Evolutionary conservation across 2,113 vertebrate species (phyloP), one percentile per base, ranked within the genome.

Genomic region (Pangasianodon hypophthalmus): DNA sequence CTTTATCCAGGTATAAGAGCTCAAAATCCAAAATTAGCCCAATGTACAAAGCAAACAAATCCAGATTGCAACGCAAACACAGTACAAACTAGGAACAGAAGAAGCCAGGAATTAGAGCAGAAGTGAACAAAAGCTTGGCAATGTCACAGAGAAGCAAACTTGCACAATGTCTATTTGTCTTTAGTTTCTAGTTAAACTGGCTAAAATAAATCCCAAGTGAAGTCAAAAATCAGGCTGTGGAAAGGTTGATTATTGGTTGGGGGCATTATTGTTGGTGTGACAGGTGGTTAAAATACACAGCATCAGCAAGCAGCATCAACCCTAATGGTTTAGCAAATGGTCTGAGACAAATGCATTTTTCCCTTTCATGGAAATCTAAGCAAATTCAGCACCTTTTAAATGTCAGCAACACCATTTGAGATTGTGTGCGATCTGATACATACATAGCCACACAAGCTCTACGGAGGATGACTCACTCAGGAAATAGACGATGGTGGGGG

Each of bases 341-440:
- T 52, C 77, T 88, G 77, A 81, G 52, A 88, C 77, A 32, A 46
- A 88, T 6, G 11, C 44, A 46, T 67, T 54, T 29, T 32, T 56
- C 37, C n/a, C 58, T 67, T 50, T 88, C 58, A 44, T 50, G 29
- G 75, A n/a, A 88, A 64, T 62, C 60, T 50, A 67, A 82, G 87
- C 77, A 54, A 81, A 88, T 82, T 80, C 87, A 62, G 75, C 41
- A 64, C 58, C 87, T 82, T 64, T 60, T 67, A 88, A 81, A 88
- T 88, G 87, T 88, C 87, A 88, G 77, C 58, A 41, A 48, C 58
- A 82, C 75, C 58, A 67, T 81, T 64, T 81, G 58, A 58, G 19
- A 88, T 24, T 26, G 60, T 37, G 56, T 50, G 44, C 9, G 6
- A 88, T 79, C 44, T 88, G 26, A 60, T 86, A 41, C 85, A 21